Conservation (phyloP, 1,140 invertebrate species). For the Propsilocerus akamusi region DNA sequence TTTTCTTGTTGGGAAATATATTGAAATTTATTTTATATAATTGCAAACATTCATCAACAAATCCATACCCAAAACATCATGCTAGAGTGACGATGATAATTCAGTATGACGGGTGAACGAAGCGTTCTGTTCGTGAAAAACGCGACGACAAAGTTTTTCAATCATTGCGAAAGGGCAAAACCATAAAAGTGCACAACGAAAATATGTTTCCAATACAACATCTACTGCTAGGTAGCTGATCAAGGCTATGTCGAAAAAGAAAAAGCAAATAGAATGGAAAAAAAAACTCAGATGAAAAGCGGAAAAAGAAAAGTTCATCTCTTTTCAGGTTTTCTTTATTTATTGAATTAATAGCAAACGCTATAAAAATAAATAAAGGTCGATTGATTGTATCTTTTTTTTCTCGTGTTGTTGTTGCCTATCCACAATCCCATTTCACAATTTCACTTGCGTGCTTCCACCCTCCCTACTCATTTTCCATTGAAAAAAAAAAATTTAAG, state of each 20-base stretch:
- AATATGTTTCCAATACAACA: not conserved
- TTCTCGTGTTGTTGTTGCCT: too few relatives aligned
- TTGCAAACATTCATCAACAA: constrained; percentile 1
- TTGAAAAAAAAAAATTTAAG: too few relatives aligned
- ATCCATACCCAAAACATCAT: not conserved
- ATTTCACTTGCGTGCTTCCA: too few relatives aligned
- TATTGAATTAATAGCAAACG: constrained; percentile 2
- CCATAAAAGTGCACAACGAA: constrained; percentile 1
- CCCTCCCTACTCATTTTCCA: too few relatives aligned
- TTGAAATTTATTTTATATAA: constrained; percentile 1
- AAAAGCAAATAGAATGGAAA: not conserved
- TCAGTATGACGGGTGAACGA: not conserved
- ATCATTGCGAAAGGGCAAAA: not conserved
- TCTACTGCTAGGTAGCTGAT: not conserved
- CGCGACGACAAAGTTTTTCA: not conserved
- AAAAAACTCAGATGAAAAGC: not conserved
- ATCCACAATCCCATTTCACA: too few relatives aligned
- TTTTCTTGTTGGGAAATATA: not conserved
- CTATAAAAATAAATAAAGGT: constrained; percentile 4
- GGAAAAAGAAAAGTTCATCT: not conserved
- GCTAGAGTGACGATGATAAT: not conserved
- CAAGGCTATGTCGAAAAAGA: not conserved
- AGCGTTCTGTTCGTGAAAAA: not conserved
- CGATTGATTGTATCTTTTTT: not conserved
- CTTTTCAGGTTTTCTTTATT: not conserved